phyloP scores from a whole-genome alignment of 2,113 vertebrate species.

The Antigone vipio region DNA sequence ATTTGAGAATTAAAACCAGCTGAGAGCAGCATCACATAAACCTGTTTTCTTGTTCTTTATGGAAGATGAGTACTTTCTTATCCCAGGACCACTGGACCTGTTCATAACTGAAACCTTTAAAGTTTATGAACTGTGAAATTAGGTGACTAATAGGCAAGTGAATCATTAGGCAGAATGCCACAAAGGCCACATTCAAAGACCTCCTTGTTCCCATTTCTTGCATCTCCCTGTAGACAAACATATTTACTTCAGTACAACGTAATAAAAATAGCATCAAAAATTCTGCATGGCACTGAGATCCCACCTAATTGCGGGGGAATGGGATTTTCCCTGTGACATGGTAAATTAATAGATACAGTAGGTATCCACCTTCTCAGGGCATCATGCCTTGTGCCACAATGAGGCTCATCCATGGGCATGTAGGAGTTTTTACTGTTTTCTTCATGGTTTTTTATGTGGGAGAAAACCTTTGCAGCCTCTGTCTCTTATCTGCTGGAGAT shows the following conservation, averaged over 20 bases:
- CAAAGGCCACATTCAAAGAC: background rate
- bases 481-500: background rate
- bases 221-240: slow-evolving; percentile 12
- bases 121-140: slow-evolving; percentile 63
- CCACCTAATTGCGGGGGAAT: background rate
- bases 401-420: accelerated
- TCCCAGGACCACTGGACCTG: background rate
- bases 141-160: slow-evolving; percentile 49
- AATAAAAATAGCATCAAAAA: slow-evolving; percentile 47
- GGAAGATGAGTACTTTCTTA: background rate
- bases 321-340: background rate
- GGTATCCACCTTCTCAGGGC: background rate
- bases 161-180: slow-evolving; percentile 37
- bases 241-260: background rate
- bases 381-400: background rate
- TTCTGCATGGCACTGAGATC: background rate
- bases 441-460: background rate
- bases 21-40: background rate
- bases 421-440: background rate
- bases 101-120: slow-evolving; percentile 31
- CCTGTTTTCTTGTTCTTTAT: background rate
- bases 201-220: background rate
- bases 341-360: too few relatives aligned
- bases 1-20: background rate
- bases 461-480: background rate